These are phyloP conservation scores for Bathybates hornii DNA, from an alignment of 2,113 vertebrate genomes.

Conservation along the genomic window DNA sequence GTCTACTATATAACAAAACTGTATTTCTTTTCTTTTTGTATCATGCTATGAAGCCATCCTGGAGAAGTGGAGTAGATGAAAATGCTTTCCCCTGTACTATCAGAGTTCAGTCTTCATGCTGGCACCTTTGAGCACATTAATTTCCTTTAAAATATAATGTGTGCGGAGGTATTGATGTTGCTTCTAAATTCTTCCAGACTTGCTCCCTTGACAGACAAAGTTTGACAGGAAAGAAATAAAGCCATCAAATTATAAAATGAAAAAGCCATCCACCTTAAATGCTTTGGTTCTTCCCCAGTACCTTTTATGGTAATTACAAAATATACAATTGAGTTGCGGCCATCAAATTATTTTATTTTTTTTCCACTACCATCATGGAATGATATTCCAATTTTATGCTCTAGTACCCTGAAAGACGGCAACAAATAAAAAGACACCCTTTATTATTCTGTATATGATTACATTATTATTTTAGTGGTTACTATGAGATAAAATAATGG, in stretches of 20 bases:
- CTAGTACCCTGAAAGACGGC: slow-evolving; percentile 33
- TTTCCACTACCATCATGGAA: slow-evolving; percentile 15
- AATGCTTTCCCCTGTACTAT: not conserved
- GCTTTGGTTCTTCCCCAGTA: slow-evolving; percentile 51
- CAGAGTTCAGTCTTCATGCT: slow-evolving; percentile 19
- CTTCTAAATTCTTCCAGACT: slow-evolving; percentile 31
- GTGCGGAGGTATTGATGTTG: slow-evolving; percentile 2
- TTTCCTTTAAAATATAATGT: slow-evolving; percentile 26
- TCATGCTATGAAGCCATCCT: not conserved
- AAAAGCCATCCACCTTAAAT: slow-evolving; percentile 53
- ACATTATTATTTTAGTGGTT: slow-evolving; percentile 20
- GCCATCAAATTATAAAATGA: slow-evolving; percentile 59
- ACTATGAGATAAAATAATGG: slow-evolving; percentile 7
- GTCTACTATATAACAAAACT: not conserved
- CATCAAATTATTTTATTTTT: slow-evolving; percentile 27
- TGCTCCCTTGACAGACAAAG: slow-evolving; percentile 42
- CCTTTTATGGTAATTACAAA: slow-evolving; percentile 70
- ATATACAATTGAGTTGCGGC: slow-evolving; percentile 54
- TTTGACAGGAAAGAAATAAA: slow-evolving; percentile 48
- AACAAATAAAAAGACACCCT: slow-evolving; percentile 34
- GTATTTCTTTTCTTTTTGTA: not conserved
- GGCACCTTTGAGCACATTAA: slow-evolving; percentile 22
- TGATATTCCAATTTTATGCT: slow-evolving; percentile 63
- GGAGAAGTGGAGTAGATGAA: slow-evolving; percentile 14
- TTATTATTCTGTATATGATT: slow-evolving; percentile 29